These are phyloP conservation scores for Venustaconcha ellipsiformis DNA, from an alignment of 1,140 invertebrate genomes.

Conservation along the genomic window DNA sequence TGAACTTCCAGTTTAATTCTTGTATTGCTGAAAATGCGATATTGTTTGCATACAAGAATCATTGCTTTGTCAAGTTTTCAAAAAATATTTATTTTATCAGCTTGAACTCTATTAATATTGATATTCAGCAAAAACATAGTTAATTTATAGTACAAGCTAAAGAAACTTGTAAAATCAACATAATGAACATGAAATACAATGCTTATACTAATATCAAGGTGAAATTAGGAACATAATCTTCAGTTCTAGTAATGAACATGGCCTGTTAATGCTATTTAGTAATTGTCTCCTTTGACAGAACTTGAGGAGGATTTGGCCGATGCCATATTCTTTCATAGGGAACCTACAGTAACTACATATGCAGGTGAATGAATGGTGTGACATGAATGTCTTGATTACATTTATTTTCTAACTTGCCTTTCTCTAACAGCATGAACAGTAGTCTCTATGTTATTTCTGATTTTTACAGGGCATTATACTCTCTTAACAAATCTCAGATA, in stretches of 20 bases:
- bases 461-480: not conserved
- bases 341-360: constrained; percentile 28
- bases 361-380: constrained; percentile 2
- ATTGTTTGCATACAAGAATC: too few relatives aligned
- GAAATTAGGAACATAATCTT: not conserved
- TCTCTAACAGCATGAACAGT: not conserved
- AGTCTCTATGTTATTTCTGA: not conserved
- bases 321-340: constrained; percentile 30
- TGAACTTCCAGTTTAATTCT: too few relatives aligned
- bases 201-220: not conserved
- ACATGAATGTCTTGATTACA: not conserved
- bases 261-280: not conserved
- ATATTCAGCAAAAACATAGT: not conserved
- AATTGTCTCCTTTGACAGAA: constrained; percentile 9
- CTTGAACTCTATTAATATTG: too few relatives aligned
- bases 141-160: not conserved
- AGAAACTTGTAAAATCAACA: not conserved
- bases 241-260: not conserved
- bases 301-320: constrained; percentile 31
- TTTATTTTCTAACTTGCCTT: not conserved
- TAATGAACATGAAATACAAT: not conserved
- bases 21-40: too few relatives aligned
- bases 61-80: too few relatives aligned
- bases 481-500: constrained; percentile 12
- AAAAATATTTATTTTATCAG: too few relatives aligned